phyloP scores from a whole-genome alignment of 2,113 vertebrate species.

The Sphaerodactylus townsendi region DNA sequence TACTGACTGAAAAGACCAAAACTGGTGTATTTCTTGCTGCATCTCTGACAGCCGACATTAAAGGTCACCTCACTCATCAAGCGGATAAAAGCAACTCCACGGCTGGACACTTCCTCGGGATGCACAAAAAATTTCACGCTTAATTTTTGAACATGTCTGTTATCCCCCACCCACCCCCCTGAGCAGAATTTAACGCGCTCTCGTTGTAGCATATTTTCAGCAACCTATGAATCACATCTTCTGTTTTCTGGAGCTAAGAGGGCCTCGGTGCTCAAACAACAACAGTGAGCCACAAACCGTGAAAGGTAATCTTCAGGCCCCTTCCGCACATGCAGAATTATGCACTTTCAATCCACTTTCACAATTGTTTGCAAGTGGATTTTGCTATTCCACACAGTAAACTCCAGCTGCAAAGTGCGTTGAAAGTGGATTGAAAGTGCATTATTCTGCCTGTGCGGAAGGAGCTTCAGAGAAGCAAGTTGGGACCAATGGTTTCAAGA shows the following conservation, averaged over 20 bases:
- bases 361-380: too few species aligned
- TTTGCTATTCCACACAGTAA: too few species aligned
- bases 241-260: neutral
- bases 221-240: neutral
- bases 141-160: neutral
- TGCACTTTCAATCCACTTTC: too few species aligned
- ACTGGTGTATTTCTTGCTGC: slow-evolving; percentile 34
- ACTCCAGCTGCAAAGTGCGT: too few species aligned
- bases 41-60: slow-evolving; percentile 52
- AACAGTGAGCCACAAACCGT: neutral
- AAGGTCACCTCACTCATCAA: slow-evolving; percentile 35
- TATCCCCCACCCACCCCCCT: neutral
- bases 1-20: slow-evolving; percentile 15
- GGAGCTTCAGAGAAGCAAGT: slow-evolving; percentile 4
- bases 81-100: slow-evolving; percentile 1
- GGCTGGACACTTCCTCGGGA: neutral
- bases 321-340: too few species aligned
- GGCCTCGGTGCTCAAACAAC: neutral
- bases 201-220: neutral
- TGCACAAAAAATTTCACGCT: neutral
- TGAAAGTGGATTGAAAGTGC: too few species aligned
- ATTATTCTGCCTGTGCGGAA: too few species aligned
- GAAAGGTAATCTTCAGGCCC: neutral
- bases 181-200: neutral
- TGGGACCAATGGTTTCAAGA: neutral